These are phyloP conservation scores for Calliphora vomitoria DNA, from an alignment of 2,888 invertebrate species.

Conservation along the genomic window DNA sequence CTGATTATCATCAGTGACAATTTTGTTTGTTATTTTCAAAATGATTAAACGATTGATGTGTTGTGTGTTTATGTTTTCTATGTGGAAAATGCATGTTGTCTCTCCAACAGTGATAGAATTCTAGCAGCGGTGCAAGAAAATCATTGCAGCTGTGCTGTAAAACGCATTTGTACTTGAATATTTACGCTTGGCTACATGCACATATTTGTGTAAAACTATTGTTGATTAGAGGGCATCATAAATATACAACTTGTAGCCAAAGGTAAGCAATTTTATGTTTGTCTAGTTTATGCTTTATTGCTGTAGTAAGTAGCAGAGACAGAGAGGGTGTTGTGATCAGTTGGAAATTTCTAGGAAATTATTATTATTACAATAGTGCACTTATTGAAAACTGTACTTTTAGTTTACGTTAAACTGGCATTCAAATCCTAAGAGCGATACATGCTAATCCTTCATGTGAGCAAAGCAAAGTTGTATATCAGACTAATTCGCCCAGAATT, in stretches of 20 bases:
- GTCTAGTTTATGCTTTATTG: background rate
- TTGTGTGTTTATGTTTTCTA: background rate
- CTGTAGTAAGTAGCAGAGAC: background rate
- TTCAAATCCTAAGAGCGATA: no score
- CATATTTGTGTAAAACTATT: conserved; percentile 38
- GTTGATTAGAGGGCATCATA: conserved; percentile 64
- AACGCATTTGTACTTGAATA: conserved; percentile 46
- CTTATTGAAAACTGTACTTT: conserved; percentile 1
- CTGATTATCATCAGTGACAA: conserved; percentile 57
- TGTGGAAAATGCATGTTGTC: background rate
- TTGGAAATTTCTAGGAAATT: background rate
- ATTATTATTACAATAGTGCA: background rate
- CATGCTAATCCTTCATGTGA: no score
- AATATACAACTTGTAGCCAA: conserved; percentile 54
- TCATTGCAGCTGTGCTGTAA: conserved; percentile 68
- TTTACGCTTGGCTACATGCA: conserved; percentile 55
- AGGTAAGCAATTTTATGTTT: conserved; percentile 34
- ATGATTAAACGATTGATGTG: conserved; percentile 61
- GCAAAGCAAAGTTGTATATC: no score
- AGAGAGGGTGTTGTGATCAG: background rate
- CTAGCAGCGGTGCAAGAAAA: conserved; percentile 12
- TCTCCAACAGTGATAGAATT: conserved; percentile 33
- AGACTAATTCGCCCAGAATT: no score
- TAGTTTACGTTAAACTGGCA: background rate
- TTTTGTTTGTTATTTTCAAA: conserved; percentile 51